Evolutionary conservation across 2,888 invertebrate genomes (phyloP), one percentile per base, ranked within the genome.

Genomic region (Hecatera dysodea): DNA sequence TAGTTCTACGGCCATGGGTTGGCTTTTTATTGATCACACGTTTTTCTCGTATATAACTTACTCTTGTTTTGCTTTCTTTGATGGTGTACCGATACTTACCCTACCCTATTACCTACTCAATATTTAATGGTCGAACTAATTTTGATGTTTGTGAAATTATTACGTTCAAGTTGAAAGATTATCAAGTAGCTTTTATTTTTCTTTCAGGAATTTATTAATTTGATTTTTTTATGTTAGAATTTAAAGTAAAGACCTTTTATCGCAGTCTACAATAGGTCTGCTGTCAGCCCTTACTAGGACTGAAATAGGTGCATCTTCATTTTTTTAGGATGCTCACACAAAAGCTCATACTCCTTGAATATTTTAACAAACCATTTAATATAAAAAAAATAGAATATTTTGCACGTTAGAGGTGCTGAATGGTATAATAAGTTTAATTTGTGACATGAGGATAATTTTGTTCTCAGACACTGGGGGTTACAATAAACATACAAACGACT

Each of bases 401-500:
- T 39, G 33, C 8, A 9, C 7, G 33, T 33, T 29, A 8, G 33
- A 8, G 15, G 39, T 15, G 17, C 4, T 39, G 39, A 39, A 5
- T 15, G 39, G 39, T 39, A 4, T 4, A 15, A 39, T 15, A 15
- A 39, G 12, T 39, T 39, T 39, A 39, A 39, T 39, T 39, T 39
- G 39, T 39, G 15, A 39, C 12, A 36, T 12, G 12, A 39, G 3
- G 39, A 39, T 39, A 12, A 12, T 1, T 12, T 12, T 39, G 12
- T 39, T 39, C 39, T 12, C 39, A 39, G 39, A 0, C 5, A 39
- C 39, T 52, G 17, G 19, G 17, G 17, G 8, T 27, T 24, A 59
- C 8, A 73, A 17, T 55, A 67, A 74, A 33, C 19, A 50, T 74
- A 82, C 74, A 78, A 85, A 80, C 61, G 80, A 81, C 80, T 66